Percentiles rank a stretch among this genome's conserved stretches.
These are phyloP conservation scores for Cydia strobilella DNA, from an alignment of 1,140 invertebrate species.

Conservation along the genomic window DNA sequence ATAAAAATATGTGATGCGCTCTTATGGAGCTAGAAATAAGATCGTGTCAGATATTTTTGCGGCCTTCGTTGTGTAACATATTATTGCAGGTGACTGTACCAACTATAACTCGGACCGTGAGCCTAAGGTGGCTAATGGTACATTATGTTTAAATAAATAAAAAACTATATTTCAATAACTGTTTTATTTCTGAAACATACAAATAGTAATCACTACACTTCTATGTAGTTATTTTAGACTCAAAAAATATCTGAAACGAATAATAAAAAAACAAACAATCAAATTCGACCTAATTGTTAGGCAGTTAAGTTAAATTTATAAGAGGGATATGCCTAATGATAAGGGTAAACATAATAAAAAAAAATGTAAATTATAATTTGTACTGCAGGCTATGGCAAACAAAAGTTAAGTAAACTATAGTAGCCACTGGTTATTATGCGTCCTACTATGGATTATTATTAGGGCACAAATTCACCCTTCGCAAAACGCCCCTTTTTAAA, in stretches of 20 bases:
- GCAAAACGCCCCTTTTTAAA: no score
- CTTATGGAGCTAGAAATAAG: no score
- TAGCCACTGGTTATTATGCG: not conserved
- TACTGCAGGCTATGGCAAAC: constrained; percentile 44
- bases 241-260: constrained; percentile 3
- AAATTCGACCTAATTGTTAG: not conserved
- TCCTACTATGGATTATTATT: no score
- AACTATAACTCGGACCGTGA: no score
- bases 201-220: constrained; percentile 12
- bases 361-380: constrained; percentile 37
- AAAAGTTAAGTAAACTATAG: not conserved
- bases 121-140: not conserved
- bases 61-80: no score
- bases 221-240: constrained; percentile 20
- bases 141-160: not conserved
- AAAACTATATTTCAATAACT: not conserved
- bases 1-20: no score
- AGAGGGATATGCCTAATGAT: not conserved
- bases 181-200: constrained; percentile 25
- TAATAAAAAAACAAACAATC: not conserved
- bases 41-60: no score
- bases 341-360: constrained; percentile 6
- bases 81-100: no score
- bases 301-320: constrained; percentile 8
- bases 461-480: no score